Evolutionary conservation across 2,113 vertebrate species (phyloP).

Genomic region (Rhegmatorhina hoffmannsi): DNA sequence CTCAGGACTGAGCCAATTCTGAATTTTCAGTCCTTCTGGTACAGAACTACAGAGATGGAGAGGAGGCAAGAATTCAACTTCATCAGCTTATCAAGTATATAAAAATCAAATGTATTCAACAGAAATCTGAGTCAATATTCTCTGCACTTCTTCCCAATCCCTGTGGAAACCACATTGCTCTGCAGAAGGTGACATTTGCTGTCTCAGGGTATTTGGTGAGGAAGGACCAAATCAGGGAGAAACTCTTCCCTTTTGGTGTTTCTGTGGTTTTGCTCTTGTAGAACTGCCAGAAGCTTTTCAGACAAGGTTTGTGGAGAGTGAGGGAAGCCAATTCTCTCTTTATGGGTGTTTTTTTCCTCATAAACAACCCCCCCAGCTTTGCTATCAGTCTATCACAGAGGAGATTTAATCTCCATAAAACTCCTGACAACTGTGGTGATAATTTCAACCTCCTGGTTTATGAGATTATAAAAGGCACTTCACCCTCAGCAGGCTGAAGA

Average conservation of each 20-base stretch:
- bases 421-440: conserved; percentile 11
- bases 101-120: neutral
- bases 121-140: neutral
- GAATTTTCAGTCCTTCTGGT: neutral
- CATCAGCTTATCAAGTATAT: too few species aligned
- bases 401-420: conserved; percentile 50
- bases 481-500: neutral
- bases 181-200: neutral
- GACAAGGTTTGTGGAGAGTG: neutral
- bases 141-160: neutral
- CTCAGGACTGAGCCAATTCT: neutral
- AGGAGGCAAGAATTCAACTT: neutral
- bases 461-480: conserved; percentile 44
- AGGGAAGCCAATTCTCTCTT: neutral
- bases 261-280: neutral
- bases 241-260: neutral
- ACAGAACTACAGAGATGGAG: neutral
- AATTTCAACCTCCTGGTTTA: conserved; percentile 50
- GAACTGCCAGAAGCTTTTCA: neutral
- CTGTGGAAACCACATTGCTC: neutral
- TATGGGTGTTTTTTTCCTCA: neutral
- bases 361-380: conserved; percentile 40
- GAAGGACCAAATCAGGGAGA: neutral
- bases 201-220: neutral
- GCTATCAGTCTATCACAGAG: neutral